These are phyloP conservation scores for Trichopoda pennipes DNA, from an alignment of 2,888 invertebrate genomes.

Conservation along the genomic window DNA sequence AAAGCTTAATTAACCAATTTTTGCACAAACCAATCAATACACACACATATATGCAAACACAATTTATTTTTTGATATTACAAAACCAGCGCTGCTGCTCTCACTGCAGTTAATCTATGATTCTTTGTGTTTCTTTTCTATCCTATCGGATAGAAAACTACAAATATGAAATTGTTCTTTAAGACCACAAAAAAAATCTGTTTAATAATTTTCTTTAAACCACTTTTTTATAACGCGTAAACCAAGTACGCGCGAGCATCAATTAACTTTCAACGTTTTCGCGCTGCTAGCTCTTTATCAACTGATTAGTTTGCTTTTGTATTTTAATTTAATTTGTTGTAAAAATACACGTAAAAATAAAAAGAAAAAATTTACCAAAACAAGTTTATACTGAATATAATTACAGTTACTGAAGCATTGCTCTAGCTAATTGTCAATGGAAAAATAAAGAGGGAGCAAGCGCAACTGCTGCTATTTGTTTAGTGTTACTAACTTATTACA, in stretches of 20 bases:
- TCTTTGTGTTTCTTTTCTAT: not conserved
- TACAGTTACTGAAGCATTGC: conserved; percentile 30
- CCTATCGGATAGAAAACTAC: not conserved
- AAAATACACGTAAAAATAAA: conserved; percentile 25
- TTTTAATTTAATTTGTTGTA: conserved; percentile 61
- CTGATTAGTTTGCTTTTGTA: conserved; percentile 62
- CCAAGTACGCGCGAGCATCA: not conserved
- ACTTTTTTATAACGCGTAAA: conserved; percentile 15
- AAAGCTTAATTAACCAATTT: too few species aligned
- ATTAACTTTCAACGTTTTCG: conserved; percentile 36
- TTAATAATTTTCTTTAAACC: conserved; percentile 20
- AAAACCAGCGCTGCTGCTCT: conserved; percentile 14
- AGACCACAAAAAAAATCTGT: conserved; percentile 11
- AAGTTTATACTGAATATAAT: conserved; percentile 4
- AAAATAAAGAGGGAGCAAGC: conserved; percentile 42
- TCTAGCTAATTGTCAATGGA: conserved; percentile 7
- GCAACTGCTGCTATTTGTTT: conserved; percentile 20
- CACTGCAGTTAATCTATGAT: conserved; percentile 10
- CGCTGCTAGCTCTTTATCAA: conserved; percentile 54
- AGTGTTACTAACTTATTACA: conserved; percentile 8
- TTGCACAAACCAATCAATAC: too few species aligned
- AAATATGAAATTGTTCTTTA: too few species aligned
- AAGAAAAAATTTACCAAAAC: conserved; percentile 19
- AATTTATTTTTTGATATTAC: conserved; percentile 16
- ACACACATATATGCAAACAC: conserved; percentile 7